Base-by-base conservation (phyloP, 2,113 vertebrate species). In the Burhinus oedicnemus region DNA sequence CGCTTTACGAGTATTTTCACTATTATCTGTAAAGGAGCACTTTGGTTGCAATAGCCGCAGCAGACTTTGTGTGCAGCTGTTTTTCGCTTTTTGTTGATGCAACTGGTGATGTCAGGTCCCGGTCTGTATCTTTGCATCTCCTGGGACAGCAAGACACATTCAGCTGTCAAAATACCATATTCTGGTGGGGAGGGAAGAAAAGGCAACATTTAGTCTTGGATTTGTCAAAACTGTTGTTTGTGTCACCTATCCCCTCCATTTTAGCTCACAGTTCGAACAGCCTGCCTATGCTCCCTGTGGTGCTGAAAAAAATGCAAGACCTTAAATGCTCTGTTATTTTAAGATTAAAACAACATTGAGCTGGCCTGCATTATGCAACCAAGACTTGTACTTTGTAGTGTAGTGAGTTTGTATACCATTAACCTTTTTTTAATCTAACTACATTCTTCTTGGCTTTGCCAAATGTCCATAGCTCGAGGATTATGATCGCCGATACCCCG, bases 121-220 rank as follows among this genome's bases (percentile, higher is more conserved):
- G 62, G 70, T 52, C 79, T 49, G 13, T 70, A 74, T 89, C 75
- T 93, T 70, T 85, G 57, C 38, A 72, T 85, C 78, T 66, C 91
- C 93, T 0, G 0, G 66, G 89, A 95, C 11, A 93, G 9, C 44
- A 62, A 95, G 82, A 70, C 52, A 68, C 58, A 75, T 74, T 96
- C 93, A 95, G 87, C 94, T 96, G 95, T 88, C 70, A 93, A 95
- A 93, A 96, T 93, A 83, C 1, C 55, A 78, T 5, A 0, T 89
- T 93, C 60, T 91, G 38, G n/a, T 87, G 75, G 42, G 58, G 90
- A 90, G 29, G 66, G 30, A 94, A 89, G 47, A 68, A 81, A 76
- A 85, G 62, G 61, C 52, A 78, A 19, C 30, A 23, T 44, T 69
- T 65, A 47, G 19, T 69, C 49, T 87, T 52, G 47, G 42, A 74